phyloP scores from a whole-genome alignment of 2,797 vertebrate genomes.

The Mormyrops boulengeri region DNA sequence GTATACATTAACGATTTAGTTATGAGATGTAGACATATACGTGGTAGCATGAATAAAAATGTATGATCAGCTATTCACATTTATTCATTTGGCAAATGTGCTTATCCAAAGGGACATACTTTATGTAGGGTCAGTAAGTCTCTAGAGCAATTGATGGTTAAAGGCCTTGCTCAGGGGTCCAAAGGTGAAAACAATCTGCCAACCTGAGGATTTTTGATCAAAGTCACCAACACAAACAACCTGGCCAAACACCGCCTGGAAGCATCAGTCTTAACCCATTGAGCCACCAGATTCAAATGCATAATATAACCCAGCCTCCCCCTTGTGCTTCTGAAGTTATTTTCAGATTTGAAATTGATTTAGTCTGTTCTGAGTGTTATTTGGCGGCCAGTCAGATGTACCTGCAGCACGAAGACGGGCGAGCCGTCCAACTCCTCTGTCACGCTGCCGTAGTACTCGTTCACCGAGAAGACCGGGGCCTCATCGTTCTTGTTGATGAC shows the following conservation, averaged over 20 bases:
- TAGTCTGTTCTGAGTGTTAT: neutral
- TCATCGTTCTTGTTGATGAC: conserved; percentile 85
- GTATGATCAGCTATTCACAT: neutral
- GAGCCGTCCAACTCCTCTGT: conserved; percentile 76
- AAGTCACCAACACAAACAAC: neutral
- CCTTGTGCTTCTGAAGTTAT: neutral
- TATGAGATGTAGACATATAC: neutral
- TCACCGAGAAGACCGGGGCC: conserved; percentile 76
- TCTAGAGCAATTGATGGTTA: neutral
- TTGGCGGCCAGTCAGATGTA: conserved; percentile 29
- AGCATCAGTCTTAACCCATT: neutral
- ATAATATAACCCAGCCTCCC: neutral
- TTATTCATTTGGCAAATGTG: neutral
- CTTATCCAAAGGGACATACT: neutral
- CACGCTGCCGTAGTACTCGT: conserved; percentile 79
- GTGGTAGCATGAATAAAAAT: neutral
- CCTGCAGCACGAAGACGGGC: conserved; percentile 81
- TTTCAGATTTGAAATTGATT: neutral
- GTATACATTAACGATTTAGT: neutral
- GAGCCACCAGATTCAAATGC: neutral
- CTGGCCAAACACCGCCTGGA: neutral
- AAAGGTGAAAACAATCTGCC: neutral
- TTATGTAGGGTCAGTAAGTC: neutral
- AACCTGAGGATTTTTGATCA: neutral
- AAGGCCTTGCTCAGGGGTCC: neutral